Evolutionary conservation across 2,797 vertebrate genomes (phyloP), one percentile per base, ranked within the genome.

Genomic region (Lithobates pipiens): DNA sequence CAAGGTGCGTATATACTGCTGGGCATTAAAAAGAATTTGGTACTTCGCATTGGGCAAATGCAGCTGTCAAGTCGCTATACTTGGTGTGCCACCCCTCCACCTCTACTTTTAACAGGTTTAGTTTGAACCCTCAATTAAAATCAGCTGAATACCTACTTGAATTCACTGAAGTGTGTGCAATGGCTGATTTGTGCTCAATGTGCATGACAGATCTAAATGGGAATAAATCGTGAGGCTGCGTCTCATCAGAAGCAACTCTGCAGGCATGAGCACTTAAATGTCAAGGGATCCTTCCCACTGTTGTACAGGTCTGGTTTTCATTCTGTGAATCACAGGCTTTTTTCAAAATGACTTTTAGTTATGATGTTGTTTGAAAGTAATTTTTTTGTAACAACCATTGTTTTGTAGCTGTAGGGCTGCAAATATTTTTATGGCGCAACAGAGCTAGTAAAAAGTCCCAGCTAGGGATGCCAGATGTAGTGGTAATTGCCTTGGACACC

Each of bases 391-490:
- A 61, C 21, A 61, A 61, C 54, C 54, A 61, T 61, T 61, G 21
- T 23, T 61, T 54, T 39, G 23, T 9, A 61, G 21, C 50, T 54
- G 50, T 54, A 18, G 50, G 50, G 16, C 15, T 54, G 50, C 3
- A 61, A 61, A 61, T 9, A 61, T 61, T 23, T n/a, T 6, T 61
- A 23, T 23, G 54, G n/a, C 18, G 21, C 21, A 21, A 61, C 16
- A 29, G 16, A 25, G 34, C 39, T 77, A 16, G 13, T 77, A 36
- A 77, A 23, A 77, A 29, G 32, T 77, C 23, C 34, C 39, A 65
- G 57, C 42, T 79, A 69, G 27, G 42, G 32, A 29, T 79, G 65
- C 77, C 77, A 68, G 42, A 23, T 50, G 25, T 68, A 25, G 77
- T 68, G 77, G 5, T 44, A 25, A 68, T 44, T 78, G 21, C 63